These are phyloP conservation scores for Macrosiphum euphorbiae DNA, from an alignment of 2,888 invertebrate genomes.

Conservation along the genomic window DNA sequence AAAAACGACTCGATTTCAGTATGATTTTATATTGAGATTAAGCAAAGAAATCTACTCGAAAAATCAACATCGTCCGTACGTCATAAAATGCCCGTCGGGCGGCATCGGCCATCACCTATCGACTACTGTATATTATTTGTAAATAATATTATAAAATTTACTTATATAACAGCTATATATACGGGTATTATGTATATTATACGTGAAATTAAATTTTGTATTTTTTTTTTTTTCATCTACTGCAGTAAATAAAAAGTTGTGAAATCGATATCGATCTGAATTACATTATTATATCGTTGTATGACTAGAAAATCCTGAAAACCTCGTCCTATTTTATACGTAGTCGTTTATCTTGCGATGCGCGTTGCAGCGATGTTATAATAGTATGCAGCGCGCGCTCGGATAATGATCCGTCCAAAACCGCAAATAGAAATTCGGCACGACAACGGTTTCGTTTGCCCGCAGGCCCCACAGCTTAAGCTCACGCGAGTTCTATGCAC, in stretches of 20 bases:
- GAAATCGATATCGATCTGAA: not conserved
- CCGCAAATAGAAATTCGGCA: slow-evolving; percentile 32
- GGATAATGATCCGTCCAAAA: not conserved
- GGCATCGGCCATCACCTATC: not conserved
- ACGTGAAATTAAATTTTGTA: not conserved
- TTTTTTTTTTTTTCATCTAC: not conserved
- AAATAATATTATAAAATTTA: not conserved
- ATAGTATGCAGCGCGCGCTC: not conserved
- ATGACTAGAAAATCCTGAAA: not conserved
- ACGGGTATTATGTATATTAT: not conserved
- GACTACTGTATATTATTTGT: not conserved
- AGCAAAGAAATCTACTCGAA: not conserved
- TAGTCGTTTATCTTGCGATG: not conserved
- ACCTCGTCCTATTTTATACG: not conserved
- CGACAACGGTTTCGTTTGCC: not conserved
- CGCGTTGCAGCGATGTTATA: not conserved
- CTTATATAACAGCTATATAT: not conserved
- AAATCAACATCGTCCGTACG: not conserved
- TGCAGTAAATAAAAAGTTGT: not conserved
- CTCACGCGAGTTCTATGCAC: not conserved
- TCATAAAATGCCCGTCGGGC: not conserved
- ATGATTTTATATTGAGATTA: not conserved
- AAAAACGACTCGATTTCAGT: not conserved
- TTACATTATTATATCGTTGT: not conserved
- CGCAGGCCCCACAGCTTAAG: not conserved